phyloP scores from a whole-genome alignment of 2,888 invertebrate genomes.

The Andrena praecox region DNA sequence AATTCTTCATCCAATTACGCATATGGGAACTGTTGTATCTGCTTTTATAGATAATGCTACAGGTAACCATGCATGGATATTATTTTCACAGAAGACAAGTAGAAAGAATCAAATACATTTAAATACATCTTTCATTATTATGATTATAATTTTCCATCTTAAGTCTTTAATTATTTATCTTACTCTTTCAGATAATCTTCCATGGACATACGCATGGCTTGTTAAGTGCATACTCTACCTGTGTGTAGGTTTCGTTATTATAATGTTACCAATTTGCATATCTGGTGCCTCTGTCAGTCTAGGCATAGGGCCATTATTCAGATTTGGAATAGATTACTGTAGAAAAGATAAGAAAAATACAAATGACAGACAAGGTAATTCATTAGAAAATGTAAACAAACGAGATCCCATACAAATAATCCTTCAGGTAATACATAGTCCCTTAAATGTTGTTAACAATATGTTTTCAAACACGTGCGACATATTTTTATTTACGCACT shows the following conservation, averaged over 20 bases:
- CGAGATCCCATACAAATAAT: constrained; percentile 70
- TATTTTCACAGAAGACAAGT: neutral
- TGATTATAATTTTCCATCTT: constrained; percentile 1
- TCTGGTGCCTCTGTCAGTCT: constrained; percentile 72
- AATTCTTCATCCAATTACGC: constrained; percentile 70
- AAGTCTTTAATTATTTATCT: neutral
- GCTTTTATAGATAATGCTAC: constrained; percentile 74
- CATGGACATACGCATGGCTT: constrained; percentile 54
- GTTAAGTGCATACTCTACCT: constrained; percentile 53
- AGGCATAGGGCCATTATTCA: constrained; percentile 71
- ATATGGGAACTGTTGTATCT: constrained; percentile 69
- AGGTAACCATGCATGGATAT: constrained; percentile 63
- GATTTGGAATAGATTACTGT: constrained; percentile 57
- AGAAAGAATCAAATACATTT: neutral
- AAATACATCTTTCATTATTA: constrained; percentile 8
- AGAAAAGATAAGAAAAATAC: constrained; percentile 12
- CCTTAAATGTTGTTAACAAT: neutral
- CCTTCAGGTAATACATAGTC: constrained; percentile 62
- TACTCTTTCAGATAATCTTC: constrained; percentile 64
- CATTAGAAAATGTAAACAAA: constrained; percentile 39
- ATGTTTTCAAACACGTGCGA: neutral
- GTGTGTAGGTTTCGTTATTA: constrained; percentile 49
- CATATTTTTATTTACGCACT: neutral
- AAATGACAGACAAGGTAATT: constrained; percentile 21
- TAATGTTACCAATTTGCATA: constrained; percentile 60